phyloP scores from a whole-genome alignment of 2,888 invertebrate genomes.

The Eutolmus rufibarbis region DNA sequence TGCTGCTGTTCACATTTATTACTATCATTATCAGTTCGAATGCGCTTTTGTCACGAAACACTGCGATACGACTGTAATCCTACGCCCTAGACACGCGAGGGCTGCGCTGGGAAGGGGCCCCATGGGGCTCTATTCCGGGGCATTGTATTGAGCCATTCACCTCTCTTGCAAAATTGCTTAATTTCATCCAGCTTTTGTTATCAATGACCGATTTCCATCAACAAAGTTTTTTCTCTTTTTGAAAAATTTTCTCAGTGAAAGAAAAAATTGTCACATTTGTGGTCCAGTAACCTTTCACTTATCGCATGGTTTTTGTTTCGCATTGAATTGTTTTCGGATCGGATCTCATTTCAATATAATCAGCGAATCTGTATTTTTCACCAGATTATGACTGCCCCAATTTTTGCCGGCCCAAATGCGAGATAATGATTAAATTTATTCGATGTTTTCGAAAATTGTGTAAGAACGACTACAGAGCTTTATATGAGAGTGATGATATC shows the following conservation, averaged over 20 bases:
- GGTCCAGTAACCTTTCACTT: neutral
- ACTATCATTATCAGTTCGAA: neutral
- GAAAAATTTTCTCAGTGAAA: neutral
- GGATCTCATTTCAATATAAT: neutral
- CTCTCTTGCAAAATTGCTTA: neutral
- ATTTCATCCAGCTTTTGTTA: neutral
- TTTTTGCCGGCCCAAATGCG: neutral
- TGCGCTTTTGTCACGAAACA: neutral
- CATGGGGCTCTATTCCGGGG: neutral
- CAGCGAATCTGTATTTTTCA: neutral
- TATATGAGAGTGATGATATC: neutral
- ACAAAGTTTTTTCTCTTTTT: neutral
- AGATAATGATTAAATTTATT: neutral
- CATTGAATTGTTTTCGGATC: neutral
- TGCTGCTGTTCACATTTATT: neutral
- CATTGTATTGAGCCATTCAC: neutral
- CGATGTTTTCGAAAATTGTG: neutral
- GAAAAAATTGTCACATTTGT: neutral
- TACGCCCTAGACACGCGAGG: neutral
- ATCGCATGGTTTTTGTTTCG: neutral
- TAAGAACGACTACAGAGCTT: neutral
- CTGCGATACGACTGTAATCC: neutral
- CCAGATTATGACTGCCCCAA: neutral
- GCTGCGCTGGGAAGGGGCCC: neutral
- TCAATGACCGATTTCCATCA: neutral